Percentiles rank a stretch among this genome's conserved stretches.
Conservation (phyloP, 2,113 vertebrate genomes). For the Okapia johnstoni region DNA sequence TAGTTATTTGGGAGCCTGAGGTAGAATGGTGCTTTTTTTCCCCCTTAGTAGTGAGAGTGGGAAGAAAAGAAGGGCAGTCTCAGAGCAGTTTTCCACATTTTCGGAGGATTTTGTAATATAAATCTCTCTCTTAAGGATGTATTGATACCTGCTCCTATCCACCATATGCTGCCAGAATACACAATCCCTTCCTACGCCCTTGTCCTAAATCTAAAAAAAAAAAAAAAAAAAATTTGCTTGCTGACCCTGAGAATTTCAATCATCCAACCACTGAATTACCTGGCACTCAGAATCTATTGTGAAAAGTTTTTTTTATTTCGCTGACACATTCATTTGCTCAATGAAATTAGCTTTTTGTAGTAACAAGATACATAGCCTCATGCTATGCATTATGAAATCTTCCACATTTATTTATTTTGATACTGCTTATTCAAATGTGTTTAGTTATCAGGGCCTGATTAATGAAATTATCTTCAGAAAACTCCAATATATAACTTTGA, state of each 20-base stretch:
- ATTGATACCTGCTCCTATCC: neutral
- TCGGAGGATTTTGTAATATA: neutral
- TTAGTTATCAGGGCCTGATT: neutral
- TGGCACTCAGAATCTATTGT: neutral
- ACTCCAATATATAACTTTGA: neutral
- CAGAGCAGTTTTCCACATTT: neutral
- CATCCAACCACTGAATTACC: neutral
- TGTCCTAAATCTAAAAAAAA: neutral
- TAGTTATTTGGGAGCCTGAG: neutral
- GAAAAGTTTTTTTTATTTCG: rapidly evolving
- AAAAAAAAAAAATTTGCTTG: neutral
- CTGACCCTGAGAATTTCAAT: neutral
- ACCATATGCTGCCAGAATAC: neutral
- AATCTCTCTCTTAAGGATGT: neutral
- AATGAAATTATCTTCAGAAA: neutral
- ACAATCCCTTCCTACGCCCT: neutral
- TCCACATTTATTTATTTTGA: neutral
- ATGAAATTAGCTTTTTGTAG: neutral
- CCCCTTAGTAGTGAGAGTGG: neutral
- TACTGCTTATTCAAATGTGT: neutral
- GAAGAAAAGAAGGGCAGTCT: neutral
- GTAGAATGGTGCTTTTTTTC: neutral
- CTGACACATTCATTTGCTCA: neutral
- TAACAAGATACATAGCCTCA: neutral
- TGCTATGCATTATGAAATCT: neutral